Conservation (phyloP, 2,113 vertebrate species). For the Scomber japonicus region DNA sequence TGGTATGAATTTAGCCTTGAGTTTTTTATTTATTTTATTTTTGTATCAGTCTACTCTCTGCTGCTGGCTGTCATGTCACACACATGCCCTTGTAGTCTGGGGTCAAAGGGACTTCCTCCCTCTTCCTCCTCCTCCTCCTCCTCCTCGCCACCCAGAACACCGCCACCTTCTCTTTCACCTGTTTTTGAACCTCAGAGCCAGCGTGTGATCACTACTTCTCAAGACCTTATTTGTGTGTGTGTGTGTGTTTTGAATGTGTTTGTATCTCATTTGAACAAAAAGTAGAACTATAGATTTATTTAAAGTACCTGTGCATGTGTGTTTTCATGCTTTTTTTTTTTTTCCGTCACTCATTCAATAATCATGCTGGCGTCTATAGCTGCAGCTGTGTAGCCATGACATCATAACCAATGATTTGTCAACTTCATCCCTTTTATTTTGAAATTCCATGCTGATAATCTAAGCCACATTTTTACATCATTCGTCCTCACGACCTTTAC, state of each 20-base stretch:
- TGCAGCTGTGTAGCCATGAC: slow-evolving; percentile 31
- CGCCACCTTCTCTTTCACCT: slow-evolving; percentile 65
- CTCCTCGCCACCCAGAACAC: slow-evolving; percentile 70
- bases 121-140: not conserved
- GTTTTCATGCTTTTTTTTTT: not conserved
- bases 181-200: slow-evolving; percentile 58
- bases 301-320: slow-evolving; percentile 51
- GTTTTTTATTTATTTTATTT: slow-evolving; percentile 77
- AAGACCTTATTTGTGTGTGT: slow-evolving; percentile 41
- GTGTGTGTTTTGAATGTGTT: slow-evolving; percentile 16
- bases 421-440: not conserved
- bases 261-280: slow-evolving; percentile 22
- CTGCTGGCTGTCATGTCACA: slow-evolving; percentile 89
- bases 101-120: slow-evolving; percentile 33
- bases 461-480: not conserved
- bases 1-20: slow-evolving; percentile 92
- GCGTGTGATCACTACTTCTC: slow-evolving; percentile 75
- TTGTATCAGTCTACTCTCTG: slow-evolving; percentile 86
- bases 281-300: not conserved
- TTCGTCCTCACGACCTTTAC: slow-evolving; percentile 7
- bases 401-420: not conserved
- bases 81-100: slow-evolving; percentile 58
- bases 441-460: not conserved
- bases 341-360: slow-evolving; percentile 21
- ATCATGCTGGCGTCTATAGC: slow-evolving; percentile 26